phyloP scores from a whole-genome alignment of 2,113 vertebrate genomes.

The Argyrosomus japonicus region DNA sequence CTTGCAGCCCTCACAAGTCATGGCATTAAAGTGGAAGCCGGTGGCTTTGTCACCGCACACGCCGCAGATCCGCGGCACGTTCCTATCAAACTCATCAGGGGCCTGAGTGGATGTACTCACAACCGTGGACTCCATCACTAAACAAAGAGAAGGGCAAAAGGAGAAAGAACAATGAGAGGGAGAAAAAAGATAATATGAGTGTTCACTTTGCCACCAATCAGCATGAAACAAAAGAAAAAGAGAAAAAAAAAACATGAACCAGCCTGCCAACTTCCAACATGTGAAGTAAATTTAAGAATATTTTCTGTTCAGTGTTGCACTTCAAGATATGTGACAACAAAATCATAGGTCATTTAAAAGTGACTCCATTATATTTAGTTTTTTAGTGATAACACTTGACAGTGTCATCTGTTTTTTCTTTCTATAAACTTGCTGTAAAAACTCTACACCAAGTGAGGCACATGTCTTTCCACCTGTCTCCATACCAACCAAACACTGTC shows the following conservation, averaged over 20 bases:
- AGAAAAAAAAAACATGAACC: neutral
- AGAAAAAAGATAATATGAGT: conserved; percentile 26
- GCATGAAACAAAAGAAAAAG: neutral
- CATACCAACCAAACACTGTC: conserved; percentile 11
- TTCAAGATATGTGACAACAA: neutral
- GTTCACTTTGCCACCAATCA: conserved; percentile 11
- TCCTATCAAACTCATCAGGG: conserved; percentile 88
- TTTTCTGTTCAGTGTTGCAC: conserved; percentile 15
- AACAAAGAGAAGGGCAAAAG: conserved; percentile 7
- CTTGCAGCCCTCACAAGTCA: conserved; percentile 99
- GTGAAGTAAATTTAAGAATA: conserved; percentile 16
- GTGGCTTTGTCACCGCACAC: conserved; percentile 97
- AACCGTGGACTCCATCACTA: conserved; percentile 87
- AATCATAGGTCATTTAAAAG: too few species aligned
- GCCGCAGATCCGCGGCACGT: conserved; percentile 91
- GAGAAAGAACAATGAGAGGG: conserved; percentile 21
- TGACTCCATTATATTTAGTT: too few species aligned
- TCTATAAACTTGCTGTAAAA: neutral
- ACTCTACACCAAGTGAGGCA: neutral
- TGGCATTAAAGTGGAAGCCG: conserved; percentile 98
- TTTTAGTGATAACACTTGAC: neutral
- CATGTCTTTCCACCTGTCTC: conserved; percentile 12
- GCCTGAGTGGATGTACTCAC: conserved; percentile 88
- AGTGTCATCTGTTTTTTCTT: neutral
- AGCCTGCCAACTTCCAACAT: conserved; percentile 7